Conservation (phyloP, 2,888 invertebrate species). For the Oligia fasciuncula region DNA sequence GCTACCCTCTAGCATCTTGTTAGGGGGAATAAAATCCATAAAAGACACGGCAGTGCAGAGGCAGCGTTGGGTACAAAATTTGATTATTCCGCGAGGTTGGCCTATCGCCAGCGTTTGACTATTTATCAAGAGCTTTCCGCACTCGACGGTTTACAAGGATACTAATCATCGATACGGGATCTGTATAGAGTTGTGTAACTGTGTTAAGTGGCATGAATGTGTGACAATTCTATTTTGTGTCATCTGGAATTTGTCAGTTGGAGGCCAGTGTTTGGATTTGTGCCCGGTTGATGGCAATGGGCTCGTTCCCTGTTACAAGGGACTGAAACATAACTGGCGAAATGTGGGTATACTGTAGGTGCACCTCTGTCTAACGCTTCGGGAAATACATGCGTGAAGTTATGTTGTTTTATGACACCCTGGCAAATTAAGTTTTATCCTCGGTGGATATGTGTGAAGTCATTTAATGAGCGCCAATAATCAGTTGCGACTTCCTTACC, state of each 20-base stretch:
- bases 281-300: no score
- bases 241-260: background rate
- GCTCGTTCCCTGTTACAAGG: background rate
- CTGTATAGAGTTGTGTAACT: slow-evolving; percentile 73
- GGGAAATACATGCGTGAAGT: background rate
- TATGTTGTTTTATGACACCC: background rate
- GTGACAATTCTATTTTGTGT: slow-evolving; percentile 10
- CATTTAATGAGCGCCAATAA: background rate
- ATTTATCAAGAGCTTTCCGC: slow-evolving; percentile 87
- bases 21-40: slow-evolving; percentile 89
- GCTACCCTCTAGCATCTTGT: slow-evolving; percentile 85
- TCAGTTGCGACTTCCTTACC: background rate
- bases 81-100: slow-evolving; percentile 90
- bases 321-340: background rate
- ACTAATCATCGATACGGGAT: slow-evolving; percentile 85
- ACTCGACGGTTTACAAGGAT: slow-evolving; percentile 87
- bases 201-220: background rate
- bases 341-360: background rate
- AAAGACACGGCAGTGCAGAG: slow-evolving; percentile 84
- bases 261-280: background rate
- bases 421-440: background rate
- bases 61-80: slow-evolving; percentile 86
- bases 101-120: slow-evolving; percentile 88
- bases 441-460: background rate
- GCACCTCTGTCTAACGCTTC: background rate